Conservation (phyloP, 1,140 invertebrate species). For the Physella acuta region DNA sequence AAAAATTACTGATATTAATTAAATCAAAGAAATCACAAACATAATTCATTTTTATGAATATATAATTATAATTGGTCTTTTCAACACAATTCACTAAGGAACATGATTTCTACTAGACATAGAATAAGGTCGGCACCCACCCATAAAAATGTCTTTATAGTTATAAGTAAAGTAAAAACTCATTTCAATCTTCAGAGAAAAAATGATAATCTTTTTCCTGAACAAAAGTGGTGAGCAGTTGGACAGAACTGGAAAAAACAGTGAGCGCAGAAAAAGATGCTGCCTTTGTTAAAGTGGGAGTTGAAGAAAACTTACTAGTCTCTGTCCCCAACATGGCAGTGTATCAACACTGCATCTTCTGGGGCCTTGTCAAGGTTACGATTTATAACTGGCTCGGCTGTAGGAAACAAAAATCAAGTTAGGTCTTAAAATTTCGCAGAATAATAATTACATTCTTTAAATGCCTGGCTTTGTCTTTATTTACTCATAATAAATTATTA, state of each 20-base stretch:
- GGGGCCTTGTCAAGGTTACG: conserved; percentile 46
- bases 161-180: not conserved
- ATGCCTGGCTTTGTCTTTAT: too few species aligned
- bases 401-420: too few species aligned
- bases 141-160: not conserved
- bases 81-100: too few species aligned
- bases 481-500: too few species aligned
- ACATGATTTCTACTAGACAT: too few species aligned
- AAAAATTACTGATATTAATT: too few species aligned
- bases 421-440: too few species aligned
- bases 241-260: not conserved
- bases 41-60: too few species aligned
- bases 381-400: conserved; percentile 58
- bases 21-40: too few species aligned
- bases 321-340: conserved; percentile 56
- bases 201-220: not conserved
- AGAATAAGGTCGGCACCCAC: not conserved
- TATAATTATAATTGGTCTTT: too few species aligned
- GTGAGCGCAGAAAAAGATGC: not conserved
- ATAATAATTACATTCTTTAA: too few species aligned
- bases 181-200: not conserved
- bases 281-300: not conserved
- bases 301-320: conserved; percentile 43
- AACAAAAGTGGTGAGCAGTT: not conserved
- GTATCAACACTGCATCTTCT: conserved; percentile 51